Percentiles rank a stretch among this genome's conserved stretches.
phyloP scores from a whole-genome alignment of 2,113 vertebrate genomes.

The Callaeas wilsoni region DNA sequence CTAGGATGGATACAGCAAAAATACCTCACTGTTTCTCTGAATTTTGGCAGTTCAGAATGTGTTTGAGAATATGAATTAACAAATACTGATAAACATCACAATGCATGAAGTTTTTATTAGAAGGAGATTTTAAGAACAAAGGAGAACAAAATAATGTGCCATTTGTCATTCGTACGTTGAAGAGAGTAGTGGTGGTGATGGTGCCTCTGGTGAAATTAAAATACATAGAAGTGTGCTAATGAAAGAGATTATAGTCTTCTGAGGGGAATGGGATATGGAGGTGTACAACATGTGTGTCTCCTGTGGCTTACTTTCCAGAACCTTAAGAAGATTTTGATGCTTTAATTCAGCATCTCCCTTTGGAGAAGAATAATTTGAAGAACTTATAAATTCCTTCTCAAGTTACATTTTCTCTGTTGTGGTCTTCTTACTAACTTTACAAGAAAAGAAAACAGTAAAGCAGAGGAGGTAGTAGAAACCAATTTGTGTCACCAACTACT shows the following conservation, averaged over 20 bases:
- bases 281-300: background rate
- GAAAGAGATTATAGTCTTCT: background rate
- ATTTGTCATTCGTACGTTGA: background rate
- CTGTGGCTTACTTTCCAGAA: background rate
- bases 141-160: background rate
- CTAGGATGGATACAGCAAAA: background rate
- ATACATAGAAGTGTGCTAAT: background rate
- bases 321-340: background rate
- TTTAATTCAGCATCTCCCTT: background rate
- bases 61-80: background rate
- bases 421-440: background rate
- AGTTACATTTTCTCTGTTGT: background rate
- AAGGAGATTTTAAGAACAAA: background rate
- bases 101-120: background rate
- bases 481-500: background rate
- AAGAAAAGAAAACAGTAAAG: background rate
- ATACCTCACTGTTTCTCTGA: background rate
- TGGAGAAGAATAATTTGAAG: background rate
- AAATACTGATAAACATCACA: background rate
- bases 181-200: background rate
- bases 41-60: background rate
- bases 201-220: background rate
- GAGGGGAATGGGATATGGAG: background rate
- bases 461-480: background rate
- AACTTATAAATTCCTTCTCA: background rate